Conservation (phyloP, 1,140 invertebrate species). For the Tyrophagus putrescentiae region DNA sequence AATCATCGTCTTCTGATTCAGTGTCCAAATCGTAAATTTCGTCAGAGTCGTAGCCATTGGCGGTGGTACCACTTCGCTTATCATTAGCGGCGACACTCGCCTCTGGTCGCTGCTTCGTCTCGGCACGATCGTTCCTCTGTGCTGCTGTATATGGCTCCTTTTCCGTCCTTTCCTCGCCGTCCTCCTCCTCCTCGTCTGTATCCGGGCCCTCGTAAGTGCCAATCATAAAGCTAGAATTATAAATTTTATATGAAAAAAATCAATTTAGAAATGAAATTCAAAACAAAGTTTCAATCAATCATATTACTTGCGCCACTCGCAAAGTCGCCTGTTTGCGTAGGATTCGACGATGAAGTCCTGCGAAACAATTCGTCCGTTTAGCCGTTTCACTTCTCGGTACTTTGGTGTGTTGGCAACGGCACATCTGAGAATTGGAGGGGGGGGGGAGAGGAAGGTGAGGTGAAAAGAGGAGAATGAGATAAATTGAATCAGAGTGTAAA, state of each 20-base stretch:
- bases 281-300: neutral
- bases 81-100: conserved; percentile 24
- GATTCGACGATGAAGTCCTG: conserved; percentile 61
- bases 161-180: conserved; percentile 12
- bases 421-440: conserved; percentile 45
- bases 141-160: neutral
- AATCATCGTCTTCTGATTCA: conserved; percentile 20
- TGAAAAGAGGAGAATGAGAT: conserved; percentile 9
- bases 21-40: conserved; percentile 26
- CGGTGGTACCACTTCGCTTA: conserved; percentile 18
- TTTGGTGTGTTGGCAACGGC: conserved; percentile 78
- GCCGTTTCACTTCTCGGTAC: conserved; percentile 52
- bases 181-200: conserved; percentile 6
- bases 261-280: neutral
- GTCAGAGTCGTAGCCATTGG: conserved; percentile 11
- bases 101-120: conserved; percentile 16
- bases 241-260: conserved; percentile 11
- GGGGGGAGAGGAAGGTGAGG: neutral
- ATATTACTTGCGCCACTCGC: conserved; percentile 47
- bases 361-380: conserved; percentile 50
- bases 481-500: conserved; percentile 11
- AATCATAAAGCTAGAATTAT: neutral
- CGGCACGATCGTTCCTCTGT: neutral
- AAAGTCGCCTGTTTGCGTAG: conserved; percentile 42
- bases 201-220: conserved; percentile 9